A percentile compares a stretch with the other conserved stretches of the same genome.
phyloP scores from a whole-genome alignment of 2,797 vertebrate species.

The Bryconaethiops microstoma region DNA sequence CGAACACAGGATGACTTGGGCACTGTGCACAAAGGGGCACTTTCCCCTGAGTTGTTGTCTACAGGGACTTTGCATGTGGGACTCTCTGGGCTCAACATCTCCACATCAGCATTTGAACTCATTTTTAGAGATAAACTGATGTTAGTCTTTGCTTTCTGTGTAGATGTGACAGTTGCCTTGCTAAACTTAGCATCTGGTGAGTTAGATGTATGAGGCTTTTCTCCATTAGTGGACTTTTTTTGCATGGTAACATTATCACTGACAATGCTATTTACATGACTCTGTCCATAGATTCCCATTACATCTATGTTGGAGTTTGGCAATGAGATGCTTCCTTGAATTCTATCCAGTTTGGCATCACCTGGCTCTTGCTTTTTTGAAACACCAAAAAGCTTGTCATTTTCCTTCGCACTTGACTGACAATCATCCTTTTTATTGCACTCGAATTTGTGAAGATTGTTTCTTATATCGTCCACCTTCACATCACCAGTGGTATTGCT shows the following conservation, averaged over 20 bases:
- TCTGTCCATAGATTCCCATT: slow-evolving; percentile 28
- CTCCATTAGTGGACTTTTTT: slow-evolving; percentile 59
- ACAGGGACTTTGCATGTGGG: slow-evolving; percentile 53
- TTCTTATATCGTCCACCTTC: slow-evolving; percentile 47
- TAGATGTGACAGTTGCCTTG: slow-evolving; percentile 51
- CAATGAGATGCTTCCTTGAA: slow-evolving; percentile 49
- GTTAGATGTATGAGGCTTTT: slow-evolving; percentile 62
- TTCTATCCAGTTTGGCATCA: slow-evolving; percentile 20
- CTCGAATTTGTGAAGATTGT: slow-evolving; percentile 33
- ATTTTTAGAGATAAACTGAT: slow-evolving; percentile 55
- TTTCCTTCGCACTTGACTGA: slow-evolving; percentile 8
- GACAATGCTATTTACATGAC: slow-evolving; percentile 31
- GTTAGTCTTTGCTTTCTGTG: slow-evolving; percentile 52
- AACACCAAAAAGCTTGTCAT: slow-evolving; percentile 9
- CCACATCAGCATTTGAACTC: slow-evolving; percentile 65
- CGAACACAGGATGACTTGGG: slow-evolving; percentile 28
- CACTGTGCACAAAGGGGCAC: slow-evolving; percentile 41
- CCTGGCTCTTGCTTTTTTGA: slow-evolving; percentile 30
- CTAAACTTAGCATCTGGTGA: slow-evolving; percentile 60
- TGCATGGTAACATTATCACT: slow-evolving; percentile 36
- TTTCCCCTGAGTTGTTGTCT: slow-evolving; percentile 51
- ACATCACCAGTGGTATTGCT: slow-evolving; percentile 58
- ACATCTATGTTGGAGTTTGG: slow-evolving; percentile 55
- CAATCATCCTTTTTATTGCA: slow-evolving; percentile 49
- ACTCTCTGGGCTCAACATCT: slow-evolving; percentile 76